Conservation (phyloP, 2,888 invertebrate genomes). For the Marronus borbonicus region DNA sequence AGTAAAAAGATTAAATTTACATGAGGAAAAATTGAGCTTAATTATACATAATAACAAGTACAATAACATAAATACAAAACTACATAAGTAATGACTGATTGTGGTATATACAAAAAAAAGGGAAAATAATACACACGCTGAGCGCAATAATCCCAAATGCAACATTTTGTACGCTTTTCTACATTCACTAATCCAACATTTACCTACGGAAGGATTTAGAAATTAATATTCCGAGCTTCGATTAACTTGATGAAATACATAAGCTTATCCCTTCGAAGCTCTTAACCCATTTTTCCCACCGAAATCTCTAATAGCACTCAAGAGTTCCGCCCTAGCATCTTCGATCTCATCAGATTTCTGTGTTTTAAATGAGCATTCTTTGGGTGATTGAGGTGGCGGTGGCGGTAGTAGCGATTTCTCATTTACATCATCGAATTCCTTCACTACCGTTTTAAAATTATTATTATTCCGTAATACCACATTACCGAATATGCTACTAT, state of each 20-base stretch:
- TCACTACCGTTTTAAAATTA: slow-evolving; percentile 46
- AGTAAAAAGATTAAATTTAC: slow-evolving; percentile 48
- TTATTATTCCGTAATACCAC: slow-evolving; percentile 56
- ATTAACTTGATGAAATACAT: neutral
- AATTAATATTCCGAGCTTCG: slow-evolving; percentile 13
- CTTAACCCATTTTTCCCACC: slow-evolving; percentile 71
- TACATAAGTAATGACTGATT: slow-evolving; percentile 53
- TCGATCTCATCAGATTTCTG: slow-evolving; percentile 59
- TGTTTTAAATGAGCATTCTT: slow-evolving; percentile 52
- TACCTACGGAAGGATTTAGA: slow-evolving; percentile 1
- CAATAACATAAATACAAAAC: slow-evolving; percentile 49
- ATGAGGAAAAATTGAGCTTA: slow-evolving; percentile 53
- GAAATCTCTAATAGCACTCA: slow-evolving; percentile 82
- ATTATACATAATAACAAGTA: slow-evolving; percentile 37
- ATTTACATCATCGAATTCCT: slow-evolving; percentile 19
- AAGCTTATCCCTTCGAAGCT: slow-evolving; percentile 42
- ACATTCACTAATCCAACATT: slow-evolving; percentile 31
- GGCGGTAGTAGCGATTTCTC: slow-evolving; percentile 59
- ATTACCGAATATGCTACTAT: slow-evolving; percentile 53
- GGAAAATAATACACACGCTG: slow-evolving; percentile 34
- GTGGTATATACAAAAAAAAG: slow-evolving; percentile 50
- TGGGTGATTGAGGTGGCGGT: slow-evolving; percentile 66
- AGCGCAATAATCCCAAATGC: slow-evolving; percentile 25
- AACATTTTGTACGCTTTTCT: slow-evolving; percentile 37
- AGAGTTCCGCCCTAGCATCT: slow-evolving; percentile 78